A percentile compares a stretch with the other conserved stretches of the same genome.
phyloP scores from a whole-genome alignment of 2,113 vertebrate species.

The Aptenodytes patagonicus region DNA sequence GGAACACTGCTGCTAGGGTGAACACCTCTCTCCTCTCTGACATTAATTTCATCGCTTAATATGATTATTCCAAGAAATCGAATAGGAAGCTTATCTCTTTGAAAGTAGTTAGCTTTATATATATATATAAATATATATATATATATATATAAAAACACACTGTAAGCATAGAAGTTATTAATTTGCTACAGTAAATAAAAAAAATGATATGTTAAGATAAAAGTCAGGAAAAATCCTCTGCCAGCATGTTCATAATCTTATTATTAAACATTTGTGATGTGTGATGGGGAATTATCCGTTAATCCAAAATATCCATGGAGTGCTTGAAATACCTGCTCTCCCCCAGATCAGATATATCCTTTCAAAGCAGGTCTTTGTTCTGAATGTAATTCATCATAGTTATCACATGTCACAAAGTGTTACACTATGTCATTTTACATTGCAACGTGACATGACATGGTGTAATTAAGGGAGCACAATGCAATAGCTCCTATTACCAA shows the following conservation, averaged over 20 bases:
- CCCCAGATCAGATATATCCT: slow-evolving; percentile 39
- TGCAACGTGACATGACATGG: slow-evolving; percentile 70
- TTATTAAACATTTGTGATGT: slow-evolving; percentile 53
- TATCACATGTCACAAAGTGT: slow-evolving; percentile 74
- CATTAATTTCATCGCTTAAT: not conserved
- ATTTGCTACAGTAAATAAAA: slow-evolving; percentile 47
- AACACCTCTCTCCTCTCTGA: not conserved
- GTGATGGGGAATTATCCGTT: not conserved
- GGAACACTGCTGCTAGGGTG: not conserved
- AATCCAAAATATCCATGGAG: slow-evolving; percentile 21
- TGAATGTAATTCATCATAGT: slow-evolving; percentile 78
- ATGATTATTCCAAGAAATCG: slow-evolving; percentile 13
- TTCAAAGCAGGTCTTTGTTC: slow-evolving; percentile 65
- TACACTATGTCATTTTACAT: slow-evolving; percentile 75
- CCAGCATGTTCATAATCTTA: slow-evolving; percentile 16
- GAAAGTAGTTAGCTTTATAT: not conserved
- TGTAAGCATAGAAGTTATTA: slow-evolving; percentile 6
- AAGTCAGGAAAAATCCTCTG: slow-evolving; percentile 25
- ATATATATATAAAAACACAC: not conserved
- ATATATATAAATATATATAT: not conserved
- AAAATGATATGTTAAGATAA: not conserved
- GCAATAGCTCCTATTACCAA: slow-evolving; percentile 52
- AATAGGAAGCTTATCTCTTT: slow-evolving; percentile 36
- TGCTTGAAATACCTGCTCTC: slow-evolving; percentile 40
- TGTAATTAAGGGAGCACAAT: slow-evolving; percentile 75